A percentile compares a stretch with the other conserved stretches of the same genome.
These are phyloP conservation scores for Drosophila littoralis DNA, from an alignment of 1,140 invertebrate genomes.

Conservation along the genomic window DNA sequence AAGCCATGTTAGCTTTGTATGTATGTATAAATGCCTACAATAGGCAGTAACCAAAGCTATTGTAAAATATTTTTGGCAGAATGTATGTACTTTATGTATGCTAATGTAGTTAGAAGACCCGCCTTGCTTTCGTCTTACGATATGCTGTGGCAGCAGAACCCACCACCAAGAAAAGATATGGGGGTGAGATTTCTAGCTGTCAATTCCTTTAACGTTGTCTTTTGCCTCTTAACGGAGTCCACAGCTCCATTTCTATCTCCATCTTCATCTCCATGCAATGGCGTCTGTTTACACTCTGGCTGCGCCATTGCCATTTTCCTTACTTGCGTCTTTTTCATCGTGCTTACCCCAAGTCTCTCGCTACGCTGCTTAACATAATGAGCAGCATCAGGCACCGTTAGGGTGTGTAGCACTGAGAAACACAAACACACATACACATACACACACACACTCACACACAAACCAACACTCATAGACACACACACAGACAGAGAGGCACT, in stretches of 20 bases:
- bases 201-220: conserved; percentile 4
- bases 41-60: too few species aligned
- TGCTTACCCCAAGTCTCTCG: conserved; percentile 38
- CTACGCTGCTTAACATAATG: conserved; percentile 72
- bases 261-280: conserved; percentile 1
- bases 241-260: neutral
- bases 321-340: conserved; percentile 44
- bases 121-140: neutral
- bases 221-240: neutral
- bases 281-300: conserved; percentile 15
- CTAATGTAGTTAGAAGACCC: neutral
- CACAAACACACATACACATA: conserved; percentile 9
- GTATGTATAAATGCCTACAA: too few species aligned
- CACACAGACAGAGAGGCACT: neutral
- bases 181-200: conserved; percentile 11
- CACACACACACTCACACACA: conserved; percentile 22
- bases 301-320: conserved; percentile 33
- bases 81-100: conserved; percentile 1
- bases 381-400: conserved; percentile 9
- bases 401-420: conserved; percentile 40
- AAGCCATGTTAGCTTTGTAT: too few species aligned
- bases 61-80: neutral
- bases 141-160: conserved; percentile 2
- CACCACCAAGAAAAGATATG: conserved; percentile 23
- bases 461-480: conserved; percentile 10